Evolutionary conservation across 37 sponge, comb jelly and placozoan species (phyloP).

Genomic region (Diacarnus erythraeanus): DNA sequence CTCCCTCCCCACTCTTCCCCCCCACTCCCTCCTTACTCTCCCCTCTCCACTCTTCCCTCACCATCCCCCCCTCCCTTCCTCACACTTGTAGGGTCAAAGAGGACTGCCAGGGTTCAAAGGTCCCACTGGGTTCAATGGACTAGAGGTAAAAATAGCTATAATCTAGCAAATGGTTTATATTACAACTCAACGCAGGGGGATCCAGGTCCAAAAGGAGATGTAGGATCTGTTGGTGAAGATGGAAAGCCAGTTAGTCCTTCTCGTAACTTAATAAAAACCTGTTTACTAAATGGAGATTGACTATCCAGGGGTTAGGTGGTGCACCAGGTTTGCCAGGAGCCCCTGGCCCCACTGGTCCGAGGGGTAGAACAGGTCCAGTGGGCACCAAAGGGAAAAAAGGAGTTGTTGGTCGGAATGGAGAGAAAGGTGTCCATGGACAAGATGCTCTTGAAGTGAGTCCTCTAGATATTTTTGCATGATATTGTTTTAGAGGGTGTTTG

Average conservation of each 20-base stretch:
- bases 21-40: too few species aligned
- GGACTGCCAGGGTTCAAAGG: conserved; percentile 30
- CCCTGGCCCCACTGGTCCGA: conserved; percentile 21
- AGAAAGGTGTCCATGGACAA: conserved; percentile 18
- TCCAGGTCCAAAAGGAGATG: not conserved
- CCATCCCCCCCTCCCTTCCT: too few species aligned
- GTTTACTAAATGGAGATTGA: too few species aligned
- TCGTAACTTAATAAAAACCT: too few species aligned
- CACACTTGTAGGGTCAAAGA: conserved; percentile 3
- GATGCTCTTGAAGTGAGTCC: conserved; percentile 18
- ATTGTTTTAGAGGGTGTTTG: not conserved
- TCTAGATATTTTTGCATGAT: not conserved
- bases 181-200: too few species aligned
- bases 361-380: conserved; percentile 3
- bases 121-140: conserved; percentile 16
- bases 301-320: conserved; percentile 18
- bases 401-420: conserved; percentile 4
- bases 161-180: too few species aligned
- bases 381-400: conserved; percentile 31
- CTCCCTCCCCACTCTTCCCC: too few species aligned
- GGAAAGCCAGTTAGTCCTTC: conserved; percentile 10
- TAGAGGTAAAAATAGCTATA: not conserved
- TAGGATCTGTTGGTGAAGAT: conserved; percentile 5
- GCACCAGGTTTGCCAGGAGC: conserved; percentile 36
- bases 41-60: too few species aligned